Evolutionary conservation across 2,797 vertebrate genomes (phyloP).

Genomic region (Graptemys geographica): DNA sequence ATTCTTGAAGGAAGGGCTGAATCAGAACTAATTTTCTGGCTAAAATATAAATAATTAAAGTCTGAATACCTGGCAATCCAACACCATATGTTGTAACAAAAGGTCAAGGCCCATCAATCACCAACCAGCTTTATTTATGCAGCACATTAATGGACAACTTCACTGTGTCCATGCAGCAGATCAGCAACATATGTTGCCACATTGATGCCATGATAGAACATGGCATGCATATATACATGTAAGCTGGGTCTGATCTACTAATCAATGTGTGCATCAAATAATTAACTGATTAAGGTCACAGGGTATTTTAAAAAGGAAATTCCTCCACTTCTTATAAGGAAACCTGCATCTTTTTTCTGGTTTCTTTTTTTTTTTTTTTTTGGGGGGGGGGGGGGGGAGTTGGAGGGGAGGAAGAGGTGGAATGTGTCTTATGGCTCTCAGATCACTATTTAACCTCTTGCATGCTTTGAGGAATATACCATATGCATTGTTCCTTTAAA

Average conservation of each 20-base stretch:
- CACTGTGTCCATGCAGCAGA: slow-evolving; percentile 45
- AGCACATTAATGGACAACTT: slow-evolving; percentile 46
- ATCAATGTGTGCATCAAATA: slow-evolving; percentile 22
- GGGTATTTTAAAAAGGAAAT: background rate
- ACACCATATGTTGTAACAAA: slow-evolving; percentile 44
- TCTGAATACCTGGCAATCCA: slow-evolving; percentile 47
- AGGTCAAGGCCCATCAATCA: slow-evolving; percentile 35
- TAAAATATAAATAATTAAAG: background rate
- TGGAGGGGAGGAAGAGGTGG: background rate
- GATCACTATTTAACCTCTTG: background rate
- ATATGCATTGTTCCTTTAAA: background rate
- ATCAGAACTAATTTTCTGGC: background rate
- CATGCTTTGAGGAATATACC: background rate
- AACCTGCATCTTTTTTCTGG: background rate
- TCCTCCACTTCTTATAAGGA: background rate
- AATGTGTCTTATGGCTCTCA: background rate
- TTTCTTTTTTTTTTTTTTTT: background rate
- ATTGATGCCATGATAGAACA: background rate
- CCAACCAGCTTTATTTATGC: slow-evolving; percentile 50
- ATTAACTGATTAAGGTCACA: slow-evolving; percentile 8
- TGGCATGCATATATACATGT: background rate
- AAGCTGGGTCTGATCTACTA: slow-evolving; percentile 26
- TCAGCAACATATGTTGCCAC: slow-evolving; percentile 61
- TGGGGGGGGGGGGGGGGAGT: background rate
- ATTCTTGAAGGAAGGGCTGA: background rate